Conservation (phyloP, 2,888 invertebrate species). For the Drosophila prolongata region DNA sequence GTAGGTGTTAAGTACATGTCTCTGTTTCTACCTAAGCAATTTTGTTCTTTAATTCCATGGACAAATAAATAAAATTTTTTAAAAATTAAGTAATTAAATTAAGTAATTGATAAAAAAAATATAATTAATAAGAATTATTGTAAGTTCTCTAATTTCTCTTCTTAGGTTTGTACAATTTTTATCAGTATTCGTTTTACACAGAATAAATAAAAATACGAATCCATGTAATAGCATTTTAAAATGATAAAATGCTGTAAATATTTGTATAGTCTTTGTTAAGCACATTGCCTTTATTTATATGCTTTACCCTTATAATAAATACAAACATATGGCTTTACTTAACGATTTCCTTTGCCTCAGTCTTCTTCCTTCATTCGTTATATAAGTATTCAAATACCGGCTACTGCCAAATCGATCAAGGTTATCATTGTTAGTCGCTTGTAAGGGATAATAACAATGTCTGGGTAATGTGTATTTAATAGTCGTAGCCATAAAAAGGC, state of each 20-base stretch:
- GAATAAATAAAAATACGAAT: no score
- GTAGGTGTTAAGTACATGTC: neutral
- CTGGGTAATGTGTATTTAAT: slow-evolving; percentile 62
- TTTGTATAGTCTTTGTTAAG: neutral
- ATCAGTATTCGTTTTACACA: no score
- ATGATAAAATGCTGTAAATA: slow-evolving; percentile 4
- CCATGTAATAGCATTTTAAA: neutral
- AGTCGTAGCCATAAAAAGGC: slow-evolving; percentile 30
- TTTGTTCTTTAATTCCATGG: neutral
- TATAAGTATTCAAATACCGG: slow-evolving; percentile 24
- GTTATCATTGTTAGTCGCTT: slow-evolving; percentile 44
- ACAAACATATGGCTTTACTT: slow-evolving; percentile 10
- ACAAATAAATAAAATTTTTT: neutral
- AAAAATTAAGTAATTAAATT: no score
- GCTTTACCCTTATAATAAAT: slow-evolving; percentile 7
- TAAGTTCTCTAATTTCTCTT: no score
- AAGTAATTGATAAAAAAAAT: no score
- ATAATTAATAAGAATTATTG: no score
- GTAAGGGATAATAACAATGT: slow-evolving; percentile 30
- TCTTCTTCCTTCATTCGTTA: slow-evolving; percentile 3
- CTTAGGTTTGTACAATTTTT: no score
- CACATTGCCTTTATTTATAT: neutral
- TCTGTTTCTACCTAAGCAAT: neutral
- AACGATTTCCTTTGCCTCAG: slow-evolving; percentile 37
- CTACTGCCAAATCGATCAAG: slow-evolving; percentile 58